Evolutionary conservation across 2,113 vertebrate species (phyloP).

Genomic region (Ptyas mucosa): DNA sequence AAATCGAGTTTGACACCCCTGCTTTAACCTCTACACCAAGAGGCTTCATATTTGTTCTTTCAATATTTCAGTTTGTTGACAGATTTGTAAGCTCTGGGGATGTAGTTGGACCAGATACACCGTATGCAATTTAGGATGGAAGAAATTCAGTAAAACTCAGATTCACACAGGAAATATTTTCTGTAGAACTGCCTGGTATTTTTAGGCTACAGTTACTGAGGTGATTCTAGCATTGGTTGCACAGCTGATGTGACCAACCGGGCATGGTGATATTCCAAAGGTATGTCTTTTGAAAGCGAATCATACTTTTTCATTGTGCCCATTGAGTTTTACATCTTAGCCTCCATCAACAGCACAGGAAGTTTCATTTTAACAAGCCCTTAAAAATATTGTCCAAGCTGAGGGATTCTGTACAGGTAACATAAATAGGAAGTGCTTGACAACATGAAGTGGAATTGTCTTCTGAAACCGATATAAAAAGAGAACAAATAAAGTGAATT

Average conservation of each 20-base stretch:
- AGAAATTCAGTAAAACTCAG: neutral
- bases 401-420: neutral
- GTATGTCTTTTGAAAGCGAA: neutral
- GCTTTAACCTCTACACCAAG: neutral
- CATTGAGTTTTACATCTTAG: neutral
- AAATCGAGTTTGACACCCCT: neutral
- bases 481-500: neutral
- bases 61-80: neutral
- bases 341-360: neutral
- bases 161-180: neutral
- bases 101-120: neutral
- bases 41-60: neutral
- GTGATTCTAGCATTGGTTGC: neutral
- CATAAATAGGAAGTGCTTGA: neutral
- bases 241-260: neutral
- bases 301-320: neutral
- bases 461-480: neutral
- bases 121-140: neutral
- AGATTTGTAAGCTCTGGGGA: neutral
- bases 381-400: neutral
- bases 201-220: neutral
- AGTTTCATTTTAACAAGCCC: neutral
- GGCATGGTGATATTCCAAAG: neutral
- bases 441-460: neutral
- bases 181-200: neutral